A percentile compares a stretch with the other conserved stretches of the same genome.
Conservation (phyloP, 1,140 invertebrate genomes). For the Papilio aristodemus region DNA sequence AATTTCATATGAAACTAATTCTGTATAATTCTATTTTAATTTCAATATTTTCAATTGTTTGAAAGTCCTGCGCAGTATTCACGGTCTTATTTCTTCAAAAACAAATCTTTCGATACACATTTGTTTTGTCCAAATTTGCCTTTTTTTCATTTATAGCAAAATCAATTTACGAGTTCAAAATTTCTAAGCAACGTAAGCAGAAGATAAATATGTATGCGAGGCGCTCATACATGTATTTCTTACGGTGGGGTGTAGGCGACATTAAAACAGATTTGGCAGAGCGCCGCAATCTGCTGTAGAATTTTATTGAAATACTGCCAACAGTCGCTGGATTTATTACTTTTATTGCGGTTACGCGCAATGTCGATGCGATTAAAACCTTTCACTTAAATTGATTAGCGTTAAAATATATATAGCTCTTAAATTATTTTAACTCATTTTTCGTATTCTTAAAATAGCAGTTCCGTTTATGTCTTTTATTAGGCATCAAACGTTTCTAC, state of each 20-base stretch:
- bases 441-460: background rate
- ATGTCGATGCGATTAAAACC: background rate
- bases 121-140: no score
- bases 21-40: no score
- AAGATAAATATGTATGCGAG: background rate
- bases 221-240: background rate
- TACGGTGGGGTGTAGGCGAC: background rate
- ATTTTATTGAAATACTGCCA: conserved; percentile 32
- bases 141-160: conserved; percentile 3
- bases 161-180: background rate
- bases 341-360: conserved; percentile 26
- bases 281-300: conserved; percentile 20
- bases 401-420: background rate
- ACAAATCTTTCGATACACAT: no score
- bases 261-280: conserved; percentile 23
- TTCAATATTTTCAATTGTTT: no score
- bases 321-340: conserved; percentile 30
- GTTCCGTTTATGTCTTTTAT: no score
- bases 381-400: conserved; percentile 9
- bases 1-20: background rate
- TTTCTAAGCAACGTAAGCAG: conserved; percentile 1
- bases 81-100: no score
- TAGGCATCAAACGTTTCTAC: no score
- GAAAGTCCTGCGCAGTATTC: no score
- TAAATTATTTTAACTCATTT: background rate